Evolutionary conservation across 2,113 vertebrate species (phyloP).

Genomic region (Chlamydotis undulata): DNA sequence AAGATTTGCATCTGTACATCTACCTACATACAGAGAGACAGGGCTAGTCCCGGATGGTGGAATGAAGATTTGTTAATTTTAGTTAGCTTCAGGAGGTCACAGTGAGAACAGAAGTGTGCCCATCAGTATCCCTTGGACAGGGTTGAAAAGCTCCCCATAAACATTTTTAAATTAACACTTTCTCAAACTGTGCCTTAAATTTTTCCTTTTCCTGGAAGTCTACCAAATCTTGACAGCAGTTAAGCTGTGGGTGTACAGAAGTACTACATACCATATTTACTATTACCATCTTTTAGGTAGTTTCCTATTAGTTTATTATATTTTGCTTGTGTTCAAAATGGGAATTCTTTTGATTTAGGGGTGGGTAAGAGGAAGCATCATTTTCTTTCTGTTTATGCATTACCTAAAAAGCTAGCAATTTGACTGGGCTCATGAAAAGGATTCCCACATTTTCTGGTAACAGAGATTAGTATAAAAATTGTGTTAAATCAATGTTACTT

Average conservation of each 20-base stretch:
- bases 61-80: conserved; percentile 58
- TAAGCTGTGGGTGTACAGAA: conserved; percentile 58
- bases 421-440: background rate
- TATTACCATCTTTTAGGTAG: conserved; percentile 42
- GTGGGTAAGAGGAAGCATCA: background rate
- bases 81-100: conserved; percentile 54
- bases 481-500: background rate
- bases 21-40: background rate
- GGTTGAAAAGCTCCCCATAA: conserved; percentile 48
- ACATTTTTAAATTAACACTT: conserved; percentile 64
- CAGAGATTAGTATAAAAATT: background rate
- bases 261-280: conserved; percentile 28
- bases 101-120: conserved; percentile 56
- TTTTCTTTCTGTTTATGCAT: background rate
- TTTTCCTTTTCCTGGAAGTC: conserved; percentile 57
- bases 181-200: conserved; percentile 60
- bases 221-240: conserved; percentile 66
- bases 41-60: background rate
- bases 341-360: background rate
- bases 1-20: background rate
- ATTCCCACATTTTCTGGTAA: background rate
- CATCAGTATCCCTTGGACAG: conserved; percentile 63
- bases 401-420: background rate
- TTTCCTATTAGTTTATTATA: background rate
- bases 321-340: background rate